Base-by-base conservation (phyloP, 2,797 vertebrate species). In the Gymnoscopelus braueri region DNA sequence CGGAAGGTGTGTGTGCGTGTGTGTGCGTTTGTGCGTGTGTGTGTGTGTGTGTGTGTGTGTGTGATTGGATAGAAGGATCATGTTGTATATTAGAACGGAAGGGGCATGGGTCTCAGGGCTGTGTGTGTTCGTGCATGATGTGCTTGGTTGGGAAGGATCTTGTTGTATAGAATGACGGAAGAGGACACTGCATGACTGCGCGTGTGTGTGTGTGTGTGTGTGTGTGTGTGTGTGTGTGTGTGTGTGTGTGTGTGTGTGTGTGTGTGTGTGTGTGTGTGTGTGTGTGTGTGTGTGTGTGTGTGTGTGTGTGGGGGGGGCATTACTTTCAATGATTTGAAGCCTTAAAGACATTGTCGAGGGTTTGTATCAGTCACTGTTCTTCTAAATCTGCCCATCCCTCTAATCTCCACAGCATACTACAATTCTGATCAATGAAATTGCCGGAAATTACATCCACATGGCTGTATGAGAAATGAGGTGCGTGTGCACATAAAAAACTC, bases 381-480 rank as follows among this genome's bases (percentile, higher is more conserved):
- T 8, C 19, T 11, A 55, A 19, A 24, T 4, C 53, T 24, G 53
- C 19, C 53, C 48, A 59, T 48, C 26, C 26, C 47, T 72, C 68
- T 77, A 67, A 26, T 39, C 14, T 64, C 39, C 48, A 54, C 63
- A 49, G 24, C 29, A 4, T 60, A 49, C 52, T 5, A 53, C 47
- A 71, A 78, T 63, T 82, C 12, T 11, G 24, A 80, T 79, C 85
- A 71, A 74, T 75, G 67, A 75, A 84, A 62, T 58, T 35, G 57
- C 81, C 83, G 81, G 83, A 88, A 87, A 87, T 86, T 67, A 82
- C 71, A 83, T 49, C 57, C 49, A 0, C 32, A 50, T 65, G 52
- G 75, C 70, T 82, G 84, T 72, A 69, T 51, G 32, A 78, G 47
- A 74, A 78, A 78, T 3, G 62, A 77, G 15, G 26, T 9, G 0